Base-by-base conservation (phyloP, 2,888 invertebrate species). In the Arctia plantaginis region DNA sequence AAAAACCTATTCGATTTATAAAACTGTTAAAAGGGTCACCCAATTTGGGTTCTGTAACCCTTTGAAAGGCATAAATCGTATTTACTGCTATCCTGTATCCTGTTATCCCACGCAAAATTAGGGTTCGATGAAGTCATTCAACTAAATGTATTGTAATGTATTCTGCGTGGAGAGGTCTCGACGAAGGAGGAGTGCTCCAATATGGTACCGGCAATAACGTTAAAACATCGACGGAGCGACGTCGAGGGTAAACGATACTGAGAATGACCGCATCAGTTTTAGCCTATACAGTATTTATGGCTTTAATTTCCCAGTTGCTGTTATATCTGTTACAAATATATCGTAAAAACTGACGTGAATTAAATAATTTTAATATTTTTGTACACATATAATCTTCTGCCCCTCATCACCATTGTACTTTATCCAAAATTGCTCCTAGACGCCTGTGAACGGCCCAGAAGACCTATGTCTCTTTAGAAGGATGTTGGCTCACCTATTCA, bases 111-210 rank as follows among this genome's bases (percentile, higher is more conserved):
- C 18, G n/a, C 39, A 39, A 18, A n/a, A 35, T 20, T 59, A 20
- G 15, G 59, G 27, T 59, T 73, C 55, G 66, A 68, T 68, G 68
- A 55, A 71, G 70, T 59, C 47, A 65, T 47, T 65, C 55, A 33
- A 72, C 44, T 67, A 75, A 80, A 75, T 75, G 73, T 80, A 80
- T 80, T 80, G 75, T 78, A 78, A 80, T 80, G 64, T 80, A 81
- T 78, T 78, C 80, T 51, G 39, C 51, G 66, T 30, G 23, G 73
- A 73, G 55, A 51, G 69, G 41, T 69, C 69, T 69, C 69, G 59
- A 39, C 55, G 55, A 39, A 12, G 33, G 39, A 69, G 39, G 55
- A 41, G 39, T 59, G 27, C 20, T 6, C n/a, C 39, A 59, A 69
- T 69, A 41, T 27, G 59, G 33, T 69, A 15, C 41, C n/a, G 55